These are phyloP conservation scores for Lytechinus pictus DNA, from an alignment of 35 echinoderm and acorn worm genomes.

Conservation along the genomic window DNA sequence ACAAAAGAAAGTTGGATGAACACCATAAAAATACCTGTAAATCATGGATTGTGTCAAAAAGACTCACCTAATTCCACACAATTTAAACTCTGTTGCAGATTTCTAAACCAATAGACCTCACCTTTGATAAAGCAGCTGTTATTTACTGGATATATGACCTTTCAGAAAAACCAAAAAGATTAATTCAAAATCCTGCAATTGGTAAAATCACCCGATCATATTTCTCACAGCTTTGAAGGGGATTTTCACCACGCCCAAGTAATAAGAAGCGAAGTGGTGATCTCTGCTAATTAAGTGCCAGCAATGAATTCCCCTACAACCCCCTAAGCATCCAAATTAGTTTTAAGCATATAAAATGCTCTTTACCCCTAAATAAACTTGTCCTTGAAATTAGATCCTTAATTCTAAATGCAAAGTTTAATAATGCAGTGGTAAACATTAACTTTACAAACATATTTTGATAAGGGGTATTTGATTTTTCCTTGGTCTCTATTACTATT, in stretches of 20 bases:
- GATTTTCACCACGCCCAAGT: conserved; percentile 8
- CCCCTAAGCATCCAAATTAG: background rate
- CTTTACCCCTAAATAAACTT: background rate
- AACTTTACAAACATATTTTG: background rate
- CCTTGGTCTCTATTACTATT: background rate
- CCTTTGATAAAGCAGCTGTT: background rate
- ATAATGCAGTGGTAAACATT: background rate
- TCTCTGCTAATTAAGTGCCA: background rate
- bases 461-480: background rate
- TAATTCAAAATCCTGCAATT: conserved; percentile 4
- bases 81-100: background rate
- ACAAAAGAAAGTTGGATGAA: too few relatives aligned
- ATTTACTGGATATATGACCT: background rate
- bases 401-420: background rate
- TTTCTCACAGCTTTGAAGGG: background rate
- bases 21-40: background rate
- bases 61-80: background rate
- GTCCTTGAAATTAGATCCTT: background rate
- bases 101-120: background rate
- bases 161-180: background rate
- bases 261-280: background rate
- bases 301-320: background rate
- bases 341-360: background rate
- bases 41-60: background rate
- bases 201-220: conserved; percentile 1